Conservation (phyloP, 2,888 invertebrate species). For the Tetragnatha montana region DNA sequence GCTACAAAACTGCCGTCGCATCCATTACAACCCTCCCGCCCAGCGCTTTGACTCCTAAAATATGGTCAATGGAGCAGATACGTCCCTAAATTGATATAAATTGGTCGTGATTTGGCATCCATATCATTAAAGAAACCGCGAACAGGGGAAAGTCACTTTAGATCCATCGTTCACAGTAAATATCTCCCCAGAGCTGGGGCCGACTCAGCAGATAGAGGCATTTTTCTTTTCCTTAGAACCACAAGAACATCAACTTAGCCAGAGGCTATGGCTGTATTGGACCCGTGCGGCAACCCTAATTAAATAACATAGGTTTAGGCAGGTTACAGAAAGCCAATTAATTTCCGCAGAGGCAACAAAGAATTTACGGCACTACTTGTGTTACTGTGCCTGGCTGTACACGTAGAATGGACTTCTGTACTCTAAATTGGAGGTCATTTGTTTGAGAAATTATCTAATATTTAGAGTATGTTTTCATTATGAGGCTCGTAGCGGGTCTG, state of each 20-base stretch:
- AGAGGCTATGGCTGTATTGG: conserved; percentile 57
- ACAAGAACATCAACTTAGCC: conserved; percentile 65
- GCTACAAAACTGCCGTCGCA: no score
- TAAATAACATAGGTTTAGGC: conserved; percentile 64
- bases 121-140: conserved; percentile 44
- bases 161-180: conserved; percentile 57
- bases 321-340: conserved; percentile 62
- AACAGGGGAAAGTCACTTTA: conserved; percentile 57
- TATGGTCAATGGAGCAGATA: not conserved
- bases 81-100: conserved; percentile 29
- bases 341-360: conserved; percentile 43
- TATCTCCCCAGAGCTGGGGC: conserved; percentile 52
- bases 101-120: conserved; percentile 43
- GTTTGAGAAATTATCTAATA: not conserved
- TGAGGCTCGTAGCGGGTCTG: not conserved
- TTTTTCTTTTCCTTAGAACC: conserved; percentile 56
- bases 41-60: not conserved
- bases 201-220: conserved; percentile 58
- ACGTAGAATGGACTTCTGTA: not conserved
- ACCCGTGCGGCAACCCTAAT: conserved; percentile 62
- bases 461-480: not conserved
- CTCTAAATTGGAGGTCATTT: not conserved
- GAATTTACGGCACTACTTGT: conserved; percentile 45
- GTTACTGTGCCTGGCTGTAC: not conserved
- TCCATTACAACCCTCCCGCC: not conserved